Base-by-base conservation (phyloP, 2,888 invertebrate genomes). In the Agonum fuliginosum region DNA sequence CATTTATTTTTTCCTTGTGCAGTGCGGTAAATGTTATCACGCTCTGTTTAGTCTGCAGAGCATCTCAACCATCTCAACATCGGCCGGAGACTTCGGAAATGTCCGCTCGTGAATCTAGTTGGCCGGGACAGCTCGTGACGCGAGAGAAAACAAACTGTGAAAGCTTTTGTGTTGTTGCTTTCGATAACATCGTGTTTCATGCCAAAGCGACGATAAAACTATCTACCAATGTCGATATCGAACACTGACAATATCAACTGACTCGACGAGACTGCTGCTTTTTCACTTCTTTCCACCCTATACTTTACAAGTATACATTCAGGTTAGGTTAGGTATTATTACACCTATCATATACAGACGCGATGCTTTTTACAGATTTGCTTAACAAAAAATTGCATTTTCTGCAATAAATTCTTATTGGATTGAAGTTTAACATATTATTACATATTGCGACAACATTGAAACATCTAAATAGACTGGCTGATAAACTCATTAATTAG, bases 1-100 rank as follows among this genome's bases (percentile, higher is more conserved):
- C 75, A 75, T 75, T 75, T 75, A 67, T 75, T 67, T 75, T 75
- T 75, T 41, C 46, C n/a, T 30, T 22, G 14, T 27, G 24, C 37
- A n/a, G n/a, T n/a, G n/a, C n/a, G 70, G 46, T 70, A 70, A 70
- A 70, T 70, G 70, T 70, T 54, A 54, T 54, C 54, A 54, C 54
- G 54, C 54, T 54, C 54, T 54, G 54, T 54, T 54, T 54, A 54
- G 54, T 24, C 22, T 10, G 37, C 37, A 37, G 10, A 10, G 37
- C 3, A 8, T 37, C 37, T 10, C 4, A 3, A 37, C 12, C 37
- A 12, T n/a, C 12, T 1, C 12, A 12, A 3, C 6, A 6, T 46
- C 46, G 46, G 46, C 27, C 6, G 30, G 20, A 37, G 34, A 65
- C 65, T 24, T 54, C 54, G 58, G 67, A 41, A 67, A 67, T 41